Evolutionary conservation across 2,888 invertebrate genomes (phyloP).

Genomic region (Colostygia pectinataria): DNA sequence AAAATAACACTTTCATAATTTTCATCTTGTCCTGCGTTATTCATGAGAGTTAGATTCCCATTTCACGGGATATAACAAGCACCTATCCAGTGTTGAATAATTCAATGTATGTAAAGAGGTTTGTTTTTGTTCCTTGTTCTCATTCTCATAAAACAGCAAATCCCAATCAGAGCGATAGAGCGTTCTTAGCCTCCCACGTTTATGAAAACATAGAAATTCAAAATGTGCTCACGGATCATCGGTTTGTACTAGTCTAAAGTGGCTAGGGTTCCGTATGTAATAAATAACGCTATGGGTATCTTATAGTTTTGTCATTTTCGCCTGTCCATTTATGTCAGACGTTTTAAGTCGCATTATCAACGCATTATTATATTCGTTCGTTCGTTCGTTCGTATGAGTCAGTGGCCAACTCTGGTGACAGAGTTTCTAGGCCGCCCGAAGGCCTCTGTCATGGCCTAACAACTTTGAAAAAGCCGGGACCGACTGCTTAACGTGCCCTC

Average conservation of each 20-base stretch:
- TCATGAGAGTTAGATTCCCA: constrained; percentile 8
- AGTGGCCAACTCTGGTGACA: too few relatives aligned
- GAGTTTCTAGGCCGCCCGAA: too few relatives aligned
- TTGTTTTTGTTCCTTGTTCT: constrained; percentile 18
- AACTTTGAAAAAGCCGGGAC: too few relatives aligned
- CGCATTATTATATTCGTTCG: too few relatives aligned
- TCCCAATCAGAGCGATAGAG: constrained; percentile 15
- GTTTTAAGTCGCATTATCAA: too few relatives aligned
- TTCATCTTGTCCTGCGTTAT: neutral
- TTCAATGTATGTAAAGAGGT: constrained; percentile 19
- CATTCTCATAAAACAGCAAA: constrained; percentile 24
- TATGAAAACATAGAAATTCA: constrained; percentile 17
- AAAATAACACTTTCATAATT: neutral
- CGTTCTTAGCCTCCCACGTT: constrained; percentile 18
- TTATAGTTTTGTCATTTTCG: too few relatives aligned
- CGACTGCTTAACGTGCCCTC: too few relatives aligned
- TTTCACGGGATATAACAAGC: constrained; percentile 8
- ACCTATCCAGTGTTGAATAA: constrained; percentile 15
- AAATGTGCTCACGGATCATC: constrained; percentile 15
- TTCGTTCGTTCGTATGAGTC: too few relatives aligned
- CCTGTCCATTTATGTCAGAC: too few relatives aligned
- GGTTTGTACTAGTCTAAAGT: constrained; percentile 7
- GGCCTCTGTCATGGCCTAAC: too few relatives aligned
- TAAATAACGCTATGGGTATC: too few relatives aligned
- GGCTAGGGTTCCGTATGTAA: neutral